phyloP scores from a whole-genome alignment of 2,888 invertebrate genomes.

The Cryptocephalus moraei region DNA sequence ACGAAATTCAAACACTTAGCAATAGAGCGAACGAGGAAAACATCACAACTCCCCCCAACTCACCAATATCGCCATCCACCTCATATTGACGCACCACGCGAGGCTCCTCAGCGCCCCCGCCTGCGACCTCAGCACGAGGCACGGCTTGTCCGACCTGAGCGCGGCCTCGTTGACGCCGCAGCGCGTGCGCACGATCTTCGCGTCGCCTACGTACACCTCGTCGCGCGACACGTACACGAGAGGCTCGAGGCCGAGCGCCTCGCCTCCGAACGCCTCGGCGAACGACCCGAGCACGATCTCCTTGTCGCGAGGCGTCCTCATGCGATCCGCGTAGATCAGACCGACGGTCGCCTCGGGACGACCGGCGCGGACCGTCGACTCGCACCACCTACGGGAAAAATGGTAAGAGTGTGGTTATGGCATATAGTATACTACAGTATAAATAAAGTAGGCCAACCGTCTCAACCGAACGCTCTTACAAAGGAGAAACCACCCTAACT shows the following conservation, averaged over 20 bases:
- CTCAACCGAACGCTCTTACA: too few relatives aligned
- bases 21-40: too few relatives aligned
- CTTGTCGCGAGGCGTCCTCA: constrained; percentile 73
- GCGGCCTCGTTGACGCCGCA: constrained; percentile 24
- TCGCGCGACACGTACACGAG: constrained; percentile 49
- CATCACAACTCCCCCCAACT: constrained; percentile 27
- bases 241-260: constrained; percentile 45
- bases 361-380: constrained; percentile 48
- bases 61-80: constrained; percentile 86
- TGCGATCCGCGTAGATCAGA: constrained; percentile 76
- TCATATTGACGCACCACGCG: constrained; percentile 78
- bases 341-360: constrained; percentile 50
- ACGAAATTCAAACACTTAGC: too few relatives aligned
- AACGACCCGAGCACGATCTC: constrained; percentile 50
- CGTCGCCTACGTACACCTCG: constrained; percentile 56
- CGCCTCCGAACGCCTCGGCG: constrained; percentile 39
- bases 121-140: constrained; percentile 48
- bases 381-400: constrained; percentile 66
- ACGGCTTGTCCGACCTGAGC: constrained; percentile 28
- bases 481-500: too few relatives aligned
- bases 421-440: too few relatives aligned
- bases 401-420: background rate
- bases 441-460: too few relatives aligned
- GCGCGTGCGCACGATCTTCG: constrained; percentile 35
- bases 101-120: constrained; percentile 63